Conservation (phyloP, 2,797 vertebrate species). For the Uromys caudimaculatus region DNA sequence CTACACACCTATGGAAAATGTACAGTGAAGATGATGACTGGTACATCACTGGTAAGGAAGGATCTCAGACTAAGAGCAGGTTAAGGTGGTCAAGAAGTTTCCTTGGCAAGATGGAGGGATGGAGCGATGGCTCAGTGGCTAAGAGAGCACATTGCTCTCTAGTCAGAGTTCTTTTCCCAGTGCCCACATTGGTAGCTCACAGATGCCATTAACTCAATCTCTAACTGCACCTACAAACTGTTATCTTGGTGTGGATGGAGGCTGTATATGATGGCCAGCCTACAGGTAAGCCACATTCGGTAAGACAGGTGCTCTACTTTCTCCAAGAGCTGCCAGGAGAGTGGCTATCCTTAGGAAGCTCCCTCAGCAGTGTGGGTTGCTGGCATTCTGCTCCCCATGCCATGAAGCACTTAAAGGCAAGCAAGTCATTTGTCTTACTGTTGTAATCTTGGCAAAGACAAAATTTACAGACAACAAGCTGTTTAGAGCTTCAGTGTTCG, state of each 20-base stretch:
- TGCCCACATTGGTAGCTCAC: neutral
- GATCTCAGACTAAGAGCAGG: neutral
- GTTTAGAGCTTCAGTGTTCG: neutral
- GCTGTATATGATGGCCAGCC: neutral
- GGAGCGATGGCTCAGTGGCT: neutral
- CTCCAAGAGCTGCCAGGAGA: neutral
- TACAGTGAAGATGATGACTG: neutral
- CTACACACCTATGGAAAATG: neutral
- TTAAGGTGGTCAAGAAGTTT: neutral
- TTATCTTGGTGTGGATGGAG: neutral
- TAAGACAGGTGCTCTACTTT: too few species aligned
- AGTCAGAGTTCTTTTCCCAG: neutral
- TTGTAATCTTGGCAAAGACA: neutral
- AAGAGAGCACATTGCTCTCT: neutral
- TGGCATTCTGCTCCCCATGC: neutral
- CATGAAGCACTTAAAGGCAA: neutral
- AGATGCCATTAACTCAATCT: neutral
- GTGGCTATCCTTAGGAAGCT: neutral
- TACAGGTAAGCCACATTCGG: neutral
- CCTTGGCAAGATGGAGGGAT: neutral
- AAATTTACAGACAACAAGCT: neutral
- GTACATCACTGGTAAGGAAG: neutral
- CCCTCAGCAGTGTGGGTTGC: neutral
- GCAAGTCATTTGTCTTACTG: neutral
- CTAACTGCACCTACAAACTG: neutral